These are phyloP conservation scores for Nematostella vectensis DNA, from an alignment of 92 coral and sea anemone species.

Conservation along the genomic window DNA sequence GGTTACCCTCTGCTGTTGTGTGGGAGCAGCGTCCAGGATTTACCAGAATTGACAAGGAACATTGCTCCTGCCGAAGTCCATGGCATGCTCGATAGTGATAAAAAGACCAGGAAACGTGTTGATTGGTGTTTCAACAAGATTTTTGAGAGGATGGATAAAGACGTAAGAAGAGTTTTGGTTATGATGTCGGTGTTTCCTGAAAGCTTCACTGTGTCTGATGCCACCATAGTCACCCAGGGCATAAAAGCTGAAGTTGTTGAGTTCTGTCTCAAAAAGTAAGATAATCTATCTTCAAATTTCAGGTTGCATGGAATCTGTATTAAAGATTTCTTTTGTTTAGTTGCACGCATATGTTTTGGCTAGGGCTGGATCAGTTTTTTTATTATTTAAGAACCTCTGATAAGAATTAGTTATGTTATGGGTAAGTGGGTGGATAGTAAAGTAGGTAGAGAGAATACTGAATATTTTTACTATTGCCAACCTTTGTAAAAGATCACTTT, in stretches of 20 bases:
- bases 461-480: too few species aligned
- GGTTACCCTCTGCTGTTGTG: slow-evolving; percentile 29
- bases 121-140: slow-evolving; percentile 8
- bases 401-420: too few species aligned
- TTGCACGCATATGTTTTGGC: too few species aligned
- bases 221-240: slow-evolving; percentile 3
- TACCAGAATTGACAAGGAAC: neutral
- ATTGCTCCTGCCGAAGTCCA: slow-evolving; percentile 7
- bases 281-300: too few species aligned
- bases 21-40: slow-evolving; percentile 10
- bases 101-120: neutral
- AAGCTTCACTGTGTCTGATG: slow-evolving; percentile 17
- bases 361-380: too few species aligned
- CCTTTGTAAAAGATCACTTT: too few species aligned
- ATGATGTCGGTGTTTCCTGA: slow-evolving; percentile 25
- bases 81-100: slow-evolving; percentile 3
- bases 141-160: slow-evolving; percentile 12
- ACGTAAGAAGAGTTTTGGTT: slow-evolving; percentile 13
- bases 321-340: too few species aligned
- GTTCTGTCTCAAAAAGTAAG: neutral
- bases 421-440: too few species aligned
- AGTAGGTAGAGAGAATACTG: too few species aligned
- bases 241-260: neutral
- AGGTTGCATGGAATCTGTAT: too few species aligned
- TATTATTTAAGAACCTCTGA: too few species aligned